Percentiles rank a stretch among this genome's conserved stretches.
These are phyloP conservation scores for Papilio dardanus DNA, from an alignment of 1,140 invertebrate genomes.

Conservation along the genomic window DNA sequence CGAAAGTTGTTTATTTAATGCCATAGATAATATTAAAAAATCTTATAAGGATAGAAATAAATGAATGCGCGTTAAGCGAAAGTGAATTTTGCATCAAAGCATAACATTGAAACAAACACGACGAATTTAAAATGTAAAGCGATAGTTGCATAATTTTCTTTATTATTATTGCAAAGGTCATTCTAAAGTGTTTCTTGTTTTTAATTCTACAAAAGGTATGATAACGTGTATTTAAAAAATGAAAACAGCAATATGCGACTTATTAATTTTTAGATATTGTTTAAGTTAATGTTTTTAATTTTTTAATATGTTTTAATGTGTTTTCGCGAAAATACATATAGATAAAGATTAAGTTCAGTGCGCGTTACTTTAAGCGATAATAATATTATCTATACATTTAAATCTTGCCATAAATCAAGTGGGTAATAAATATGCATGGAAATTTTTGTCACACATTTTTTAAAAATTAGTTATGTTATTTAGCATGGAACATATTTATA, in stretches of 20 bases:
- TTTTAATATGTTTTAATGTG: background rate
- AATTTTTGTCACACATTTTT: constrained; percentile 11
- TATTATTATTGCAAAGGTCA: constrained; percentile 29
- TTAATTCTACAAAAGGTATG: constrained; percentile 6
- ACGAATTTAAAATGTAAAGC: constrained; percentile 20
- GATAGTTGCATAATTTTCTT: constrained; percentile 30
- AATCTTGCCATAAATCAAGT: constrained; percentile 35
- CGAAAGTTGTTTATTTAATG: constrained; percentile 37
- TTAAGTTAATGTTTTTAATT: constrained; percentile 1
- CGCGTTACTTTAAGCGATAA: constrained; percentile 25
- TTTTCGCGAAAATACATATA: constrained; percentile 5
- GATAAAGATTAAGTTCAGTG: constrained; percentile 23
- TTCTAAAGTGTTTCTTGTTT: constrained; percentile 13
- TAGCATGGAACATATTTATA: background rate
- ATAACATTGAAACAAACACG: background rate
- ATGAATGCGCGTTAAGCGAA: constrained; percentile 45
- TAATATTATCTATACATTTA: constrained; percentile 31
- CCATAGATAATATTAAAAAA: background rate
- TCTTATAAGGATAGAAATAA: constrained; percentile 28
- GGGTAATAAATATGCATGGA: constrained; percentile 24
- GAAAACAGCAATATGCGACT: background rate
- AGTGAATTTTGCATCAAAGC: constrained; percentile 39
- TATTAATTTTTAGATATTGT: background rate
- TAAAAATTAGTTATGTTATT: background rate
- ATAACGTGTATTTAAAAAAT: constrained; percentile 9